Evolutionary conservation across 1,140 invertebrate genomes (phyloP), one percentile per base, ranked within the genome.

Genomic region (Cecropterus lyciades): DNA sequence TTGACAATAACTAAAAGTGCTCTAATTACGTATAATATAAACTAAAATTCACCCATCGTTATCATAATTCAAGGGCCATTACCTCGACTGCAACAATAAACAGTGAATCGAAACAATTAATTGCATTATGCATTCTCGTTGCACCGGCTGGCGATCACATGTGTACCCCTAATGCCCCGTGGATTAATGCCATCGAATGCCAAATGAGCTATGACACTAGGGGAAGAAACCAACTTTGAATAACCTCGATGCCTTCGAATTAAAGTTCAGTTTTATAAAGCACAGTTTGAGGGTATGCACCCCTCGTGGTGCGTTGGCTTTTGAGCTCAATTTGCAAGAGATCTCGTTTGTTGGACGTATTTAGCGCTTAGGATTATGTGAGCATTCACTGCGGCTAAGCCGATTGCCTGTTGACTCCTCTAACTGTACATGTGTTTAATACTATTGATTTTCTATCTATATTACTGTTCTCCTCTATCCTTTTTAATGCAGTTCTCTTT

Each of bases 301-400:
- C 79, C 67, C 67, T 62, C 67, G 56, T 70, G 69, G 74, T 67
- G n/a, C n/a, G 77, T 85, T 88, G 85, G 79, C 80, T 85, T 90
- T 90, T 88, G 85, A 90, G 87, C 80, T 77, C 85, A 87, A 89
- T 89, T 89, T 87, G 84, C 81, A 80, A 87, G 79, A 79, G 77
- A 69, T 70, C 74, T 82, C 76, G 75, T 82, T 80, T 79, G 79
- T n/a, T 77, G 72, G 74, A 70, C 73, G 76, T 73, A 75, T 85
- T 84, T 80, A 81, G 77, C 68, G 76, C 66, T 81, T 80, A 84
- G 86, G 81, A 82, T 85, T 84, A 82, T 67, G 64, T 65, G 37
- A 52, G 37, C 49, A 49, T 67, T n/a, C n/a, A n/a, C n/a, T n/a
- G n/a, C n/a, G 52, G 56, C 45, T 65, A 43, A 17, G 49, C 20